phyloP scores from a whole-genome alignment of 2,113 vertebrate species.

The Colius striatus region DNA sequence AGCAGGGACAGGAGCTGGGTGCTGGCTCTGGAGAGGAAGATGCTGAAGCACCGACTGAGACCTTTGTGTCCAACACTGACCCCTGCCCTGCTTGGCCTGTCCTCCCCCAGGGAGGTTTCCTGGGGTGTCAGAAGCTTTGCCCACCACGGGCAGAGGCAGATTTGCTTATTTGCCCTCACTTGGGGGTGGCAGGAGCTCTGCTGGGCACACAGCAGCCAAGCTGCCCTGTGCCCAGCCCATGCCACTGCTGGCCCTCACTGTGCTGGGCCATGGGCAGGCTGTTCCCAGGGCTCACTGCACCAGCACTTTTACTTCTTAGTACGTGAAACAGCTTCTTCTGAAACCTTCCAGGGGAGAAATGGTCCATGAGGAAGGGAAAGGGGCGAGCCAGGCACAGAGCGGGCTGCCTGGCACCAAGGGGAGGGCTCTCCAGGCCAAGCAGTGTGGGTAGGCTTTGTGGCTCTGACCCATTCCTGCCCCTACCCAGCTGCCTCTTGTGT shows the following conservation, averaged over 20 bases:
- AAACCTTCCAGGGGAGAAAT: neutral
- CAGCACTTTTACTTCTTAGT: neutral
- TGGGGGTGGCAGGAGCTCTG: neutral
- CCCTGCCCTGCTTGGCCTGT: neutral
- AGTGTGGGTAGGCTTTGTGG: neutral
- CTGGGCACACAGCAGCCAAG: too few species aligned
- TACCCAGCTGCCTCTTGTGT: neutral
- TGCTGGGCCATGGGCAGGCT: neutral
- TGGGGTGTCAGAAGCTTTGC: neutral
- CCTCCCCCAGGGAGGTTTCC: neutral
- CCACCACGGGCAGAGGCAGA: neutral
- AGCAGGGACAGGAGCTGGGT: fast-evolving
- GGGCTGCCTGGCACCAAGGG: fast-evolving
- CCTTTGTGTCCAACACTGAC: neutral
- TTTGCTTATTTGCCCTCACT: neutral
- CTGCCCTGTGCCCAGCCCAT: neutral
- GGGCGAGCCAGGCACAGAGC: fast-evolving
- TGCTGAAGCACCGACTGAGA: neutral
- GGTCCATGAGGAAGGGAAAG: conserved; percentile 22
- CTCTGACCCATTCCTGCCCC: neutral
- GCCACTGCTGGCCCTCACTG: fast-evolving
- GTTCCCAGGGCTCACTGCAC: fast-evolving
- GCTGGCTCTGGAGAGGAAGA: neutral
- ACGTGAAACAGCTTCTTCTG: neutral
- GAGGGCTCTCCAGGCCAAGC: neutral